These are phyloP conservation scores for Tenthredo distinguenda DNA, from an alignment of 2,888 invertebrate genomes.

Conservation along the genomic window DNA sequence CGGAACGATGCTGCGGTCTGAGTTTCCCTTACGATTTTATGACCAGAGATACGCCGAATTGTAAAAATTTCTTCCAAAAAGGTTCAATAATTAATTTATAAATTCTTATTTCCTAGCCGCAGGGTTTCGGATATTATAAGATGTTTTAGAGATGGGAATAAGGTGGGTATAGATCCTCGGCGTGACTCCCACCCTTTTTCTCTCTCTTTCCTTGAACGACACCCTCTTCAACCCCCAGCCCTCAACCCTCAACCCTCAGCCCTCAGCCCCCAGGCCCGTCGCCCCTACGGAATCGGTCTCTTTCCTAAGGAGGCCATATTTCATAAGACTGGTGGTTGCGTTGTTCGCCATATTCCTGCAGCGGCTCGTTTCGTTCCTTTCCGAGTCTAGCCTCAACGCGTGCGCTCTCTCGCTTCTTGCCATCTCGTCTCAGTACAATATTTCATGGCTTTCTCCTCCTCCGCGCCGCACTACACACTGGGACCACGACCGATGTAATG, in stretches of 20 bases:
- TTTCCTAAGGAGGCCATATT: slow-evolving; percentile 75
- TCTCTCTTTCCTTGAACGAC: slow-evolving; percentile 24
- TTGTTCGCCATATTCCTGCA: slow-evolving; percentile 55
- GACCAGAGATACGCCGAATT: not conserved
- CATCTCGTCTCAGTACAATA: slow-evolving; percentile 44
- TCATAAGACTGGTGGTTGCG: slow-evolving; percentile 72
- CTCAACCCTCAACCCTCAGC: slow-evolving; percentile 11
- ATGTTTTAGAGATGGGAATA: slow-evolving; percentile 35
- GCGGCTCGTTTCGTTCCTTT: slow-evolving; percentile 43
- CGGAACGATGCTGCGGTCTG: too few species aligned
- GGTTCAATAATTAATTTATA: not conserved
- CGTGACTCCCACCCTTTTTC: not conserved
- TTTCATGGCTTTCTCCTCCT: slow-evolving; percentile 33
- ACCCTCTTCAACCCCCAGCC: slow-evolving; percentile 50
- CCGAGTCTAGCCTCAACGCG: slow-evolving; percentile 49
- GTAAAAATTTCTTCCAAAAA: not conserved
- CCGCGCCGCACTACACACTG: slow-evolving; percentile 40
- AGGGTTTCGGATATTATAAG: slow-evolving; percentile 16
- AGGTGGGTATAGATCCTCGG: slow-evolving; percentile 20
- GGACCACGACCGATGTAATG: slow-evolving; percentile 72
- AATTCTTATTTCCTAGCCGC: not conserved
- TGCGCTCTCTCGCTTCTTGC: slow-evolving; percentile 47
- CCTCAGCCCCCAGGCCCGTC: not conserved
- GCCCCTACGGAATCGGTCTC: slow-evolving; percentile 55
- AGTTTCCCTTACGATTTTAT: not conserved